These are phyloP conservation scores for Coptodon bakossiorum DNA, from an alignment of 2,113 vertebrate species.

Conservation along the genomic window DNA sequence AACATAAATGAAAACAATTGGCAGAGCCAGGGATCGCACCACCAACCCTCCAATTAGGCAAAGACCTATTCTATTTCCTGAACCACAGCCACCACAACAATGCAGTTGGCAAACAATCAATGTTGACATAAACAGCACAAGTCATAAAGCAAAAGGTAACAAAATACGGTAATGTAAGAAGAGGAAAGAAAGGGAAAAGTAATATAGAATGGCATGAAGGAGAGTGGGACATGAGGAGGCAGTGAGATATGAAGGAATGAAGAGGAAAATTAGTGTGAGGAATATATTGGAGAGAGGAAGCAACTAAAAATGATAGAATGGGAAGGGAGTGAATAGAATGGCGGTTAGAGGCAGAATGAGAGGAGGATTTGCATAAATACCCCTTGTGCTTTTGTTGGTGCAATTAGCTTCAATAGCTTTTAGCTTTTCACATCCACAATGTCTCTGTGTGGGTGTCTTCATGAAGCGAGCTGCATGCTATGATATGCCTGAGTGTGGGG, in stretches of 20 bases:
- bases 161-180: neutral
- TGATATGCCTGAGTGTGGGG: neutral
- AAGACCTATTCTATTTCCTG: neutral
- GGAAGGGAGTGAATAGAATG: neutral
- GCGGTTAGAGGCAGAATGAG: neutral
- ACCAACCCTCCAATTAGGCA: neutral
- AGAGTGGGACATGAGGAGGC: neutral
- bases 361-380: conserved; percentile 29
- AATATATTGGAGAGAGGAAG: neutral
- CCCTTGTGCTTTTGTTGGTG: conserved; percentile 29
- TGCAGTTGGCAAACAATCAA: neutral
- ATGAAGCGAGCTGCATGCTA: neutral
- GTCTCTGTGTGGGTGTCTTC: conserved; percentile 42
- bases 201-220: neutral
- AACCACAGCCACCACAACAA: neutral
- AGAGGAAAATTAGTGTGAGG: neutral
- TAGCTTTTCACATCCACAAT: conserved; percentile 11
- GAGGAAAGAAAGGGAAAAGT: neutral
- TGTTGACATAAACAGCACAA: neutral
- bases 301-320: neutral
- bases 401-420: conserved; percentile 42
- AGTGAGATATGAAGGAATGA: neutral
- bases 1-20: neutral
- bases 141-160: neutral
- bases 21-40: neutral